Conservation (phyloP, 2,113 vertebrate species). For the Pardalotus punctatus region DNA sequence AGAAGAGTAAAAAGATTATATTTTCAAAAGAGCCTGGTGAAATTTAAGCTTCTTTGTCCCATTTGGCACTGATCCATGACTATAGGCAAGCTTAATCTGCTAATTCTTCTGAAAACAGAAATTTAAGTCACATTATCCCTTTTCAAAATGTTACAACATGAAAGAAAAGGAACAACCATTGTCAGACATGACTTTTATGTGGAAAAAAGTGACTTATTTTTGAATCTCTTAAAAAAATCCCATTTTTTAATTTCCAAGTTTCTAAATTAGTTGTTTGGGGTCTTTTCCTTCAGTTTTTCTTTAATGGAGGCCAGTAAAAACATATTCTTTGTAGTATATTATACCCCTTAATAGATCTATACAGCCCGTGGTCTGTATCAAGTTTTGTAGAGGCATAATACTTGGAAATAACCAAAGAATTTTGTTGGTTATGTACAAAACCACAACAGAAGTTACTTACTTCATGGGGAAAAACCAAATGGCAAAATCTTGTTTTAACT, state of each 20-base stretch:
- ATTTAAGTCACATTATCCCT: background rate
- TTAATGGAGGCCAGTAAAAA: background rate
- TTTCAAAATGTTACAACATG: background rate
- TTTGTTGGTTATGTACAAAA: background rate
- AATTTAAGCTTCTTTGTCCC: constrained; percentile 7
- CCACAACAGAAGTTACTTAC: background rate
- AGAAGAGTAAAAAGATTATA: background rate
- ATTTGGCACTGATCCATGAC: background rate
- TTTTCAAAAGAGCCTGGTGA: background rate
- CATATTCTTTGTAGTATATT: background rate
- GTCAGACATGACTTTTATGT: background rate
- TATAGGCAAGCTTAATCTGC: background rate
- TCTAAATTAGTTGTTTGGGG: background rate
- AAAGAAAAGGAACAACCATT: background rate
- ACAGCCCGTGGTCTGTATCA: background rate
- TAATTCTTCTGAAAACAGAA: constrained; percentile 18
- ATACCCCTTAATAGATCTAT: background rate
- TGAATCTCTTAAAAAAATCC: background rate
- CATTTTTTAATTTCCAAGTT: background rate
- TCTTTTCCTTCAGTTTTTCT: background rate
- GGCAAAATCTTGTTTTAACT: background rate
- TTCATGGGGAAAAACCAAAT: background rate
- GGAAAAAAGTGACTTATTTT: background rate
- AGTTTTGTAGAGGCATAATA: background rate
- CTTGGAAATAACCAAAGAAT: background rate